Evolutionary conservation across 2,888 invertebrate genomes (phyloP).

Genomic region (Eulithis prunata): DNA sequence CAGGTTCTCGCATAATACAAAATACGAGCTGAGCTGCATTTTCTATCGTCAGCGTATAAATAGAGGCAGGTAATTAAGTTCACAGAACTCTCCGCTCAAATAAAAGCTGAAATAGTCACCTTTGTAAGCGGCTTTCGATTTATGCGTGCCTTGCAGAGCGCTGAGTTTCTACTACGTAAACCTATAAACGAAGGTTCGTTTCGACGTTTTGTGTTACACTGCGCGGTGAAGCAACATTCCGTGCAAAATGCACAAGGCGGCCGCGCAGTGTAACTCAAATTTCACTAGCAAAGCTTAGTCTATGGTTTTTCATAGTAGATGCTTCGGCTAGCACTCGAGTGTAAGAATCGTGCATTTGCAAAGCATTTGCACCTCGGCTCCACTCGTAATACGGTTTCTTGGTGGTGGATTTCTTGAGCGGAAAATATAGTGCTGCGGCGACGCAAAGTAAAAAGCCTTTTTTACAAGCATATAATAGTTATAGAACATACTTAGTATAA

Average conservation of each 20-base stretch:
- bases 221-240: too few species aligned
- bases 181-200: too few species aligned
- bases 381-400: slow-evolving; percentile 32
- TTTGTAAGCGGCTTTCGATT: slow-evolving; percentile 66
- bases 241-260: too few species aligned
- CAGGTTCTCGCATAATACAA: slow-evolving; percentile 5
- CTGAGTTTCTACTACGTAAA: neutral
- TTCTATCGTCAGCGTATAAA: slow-evolving; percentile 37
- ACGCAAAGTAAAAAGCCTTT: slow-evolving; percentile 19
- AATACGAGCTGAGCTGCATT: slow-evolving; percentile 26
- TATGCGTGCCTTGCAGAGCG: slow-evolving; percentile 52
- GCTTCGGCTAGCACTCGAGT: slow-evolving; percentile 21
- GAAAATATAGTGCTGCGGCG: slow-evolving; percentile 25
- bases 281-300: too few species aligned
- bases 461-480: neutral
- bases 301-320: too few species aligned
- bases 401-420: slow-evolving; percentile 29
- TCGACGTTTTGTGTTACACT: too few species aligned
- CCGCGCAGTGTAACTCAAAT: too few species aligned
- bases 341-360: slow-evolving; percentile 54
- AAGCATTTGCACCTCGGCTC: slow-evolving; percentile 48
- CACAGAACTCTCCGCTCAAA: slow-evolving; percentile 48
- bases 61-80: slow-evolving; percentile 45
- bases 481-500: too few species aligned
- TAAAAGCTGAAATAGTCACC: slow-evolving; percentile 60